phyloP scores from a whole-genome alignment of 1,140 invertebrate genomes.

The Anoplolepis gracilipes region DNA sequence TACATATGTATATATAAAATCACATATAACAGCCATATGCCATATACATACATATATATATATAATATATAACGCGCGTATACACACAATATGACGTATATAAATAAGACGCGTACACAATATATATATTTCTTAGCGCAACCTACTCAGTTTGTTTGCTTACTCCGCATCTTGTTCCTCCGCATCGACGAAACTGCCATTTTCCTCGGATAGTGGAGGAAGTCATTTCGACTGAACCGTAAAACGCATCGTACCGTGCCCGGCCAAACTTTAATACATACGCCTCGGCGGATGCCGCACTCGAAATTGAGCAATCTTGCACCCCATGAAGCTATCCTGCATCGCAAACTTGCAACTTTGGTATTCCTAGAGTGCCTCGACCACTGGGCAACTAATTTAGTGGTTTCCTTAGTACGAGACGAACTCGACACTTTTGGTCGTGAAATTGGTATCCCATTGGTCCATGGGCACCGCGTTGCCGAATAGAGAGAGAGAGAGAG shows the following conservation, averaged over 20 bases:
- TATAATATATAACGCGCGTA: not conserved
- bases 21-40: too few species aligned
- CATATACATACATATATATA: not conserved
- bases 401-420: conserved; percentile 56
- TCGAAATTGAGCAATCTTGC: conserved; percentile 63
- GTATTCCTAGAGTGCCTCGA: conserved; percentile 61
- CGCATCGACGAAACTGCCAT: conserved; percentile 51
- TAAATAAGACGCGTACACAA: not conserved
- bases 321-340: conserved; percentile 61
- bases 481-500: too few species aligned
- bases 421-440: conserved; percentile 57
- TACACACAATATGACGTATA: not conserved
- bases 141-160: conserved; percentile 39
- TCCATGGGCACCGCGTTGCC: not conserved
- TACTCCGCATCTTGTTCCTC: conserved; percentile 41
- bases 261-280: conserved; percentile 61
- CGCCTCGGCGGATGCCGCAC: conserved; percentile 53
- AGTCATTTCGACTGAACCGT: conserved; percentile 56
- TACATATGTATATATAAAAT: not conserved
- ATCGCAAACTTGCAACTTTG: conserved; percentile 62
- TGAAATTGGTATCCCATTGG: conserved; percentile 53
- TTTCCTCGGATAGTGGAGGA: conserved; percentile 57
- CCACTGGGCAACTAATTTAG: conserved; percentile 63
- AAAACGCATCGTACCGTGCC: conserved; percentile 57
- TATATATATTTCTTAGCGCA: not conserved